Percentiles rank a stretch among this genome's conserved stretches.
Evolutionary conservation across 64 coral and sea anemone species (phyloP).

Genomic region (Porites australiensis): DNA sequence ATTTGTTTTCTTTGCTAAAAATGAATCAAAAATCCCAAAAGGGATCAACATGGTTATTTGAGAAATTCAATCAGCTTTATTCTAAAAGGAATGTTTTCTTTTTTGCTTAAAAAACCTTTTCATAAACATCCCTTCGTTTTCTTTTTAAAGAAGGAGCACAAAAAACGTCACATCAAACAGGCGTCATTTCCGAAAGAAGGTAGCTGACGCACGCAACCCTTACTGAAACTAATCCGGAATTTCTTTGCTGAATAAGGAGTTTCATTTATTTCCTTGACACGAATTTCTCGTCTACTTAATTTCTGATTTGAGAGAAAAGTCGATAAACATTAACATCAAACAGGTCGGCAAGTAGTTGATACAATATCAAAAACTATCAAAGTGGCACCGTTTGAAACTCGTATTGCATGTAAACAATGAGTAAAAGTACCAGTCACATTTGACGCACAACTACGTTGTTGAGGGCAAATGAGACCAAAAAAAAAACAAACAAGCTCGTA

Average conservation of each 20-base stretch:
- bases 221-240: neutral
- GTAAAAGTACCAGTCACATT: no score
- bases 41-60: neutral
- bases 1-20: no score
- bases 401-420: no score
- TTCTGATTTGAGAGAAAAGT: no score
- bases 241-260: neutral
- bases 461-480: no score
- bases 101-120: neutral
- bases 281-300: neutral
- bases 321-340: no score
- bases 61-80: neutral
- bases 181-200: neutral
- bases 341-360: no score
- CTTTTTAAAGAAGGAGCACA: neutral
- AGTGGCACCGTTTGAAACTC: no score
- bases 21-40: no score
- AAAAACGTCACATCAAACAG: no score
- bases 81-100: neutral
- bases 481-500: neutral
- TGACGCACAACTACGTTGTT: neutral
- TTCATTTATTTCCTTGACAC: neutral
- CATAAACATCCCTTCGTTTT: neutral
- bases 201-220: neutral
- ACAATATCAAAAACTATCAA: no score